A percentile compares a stretch with the other conserved stretches of the same genome.
Evolutionary conservation across 2,113 vertebrate species (phyloP).

Genomic region (Nanorana parkeri): DNA sequence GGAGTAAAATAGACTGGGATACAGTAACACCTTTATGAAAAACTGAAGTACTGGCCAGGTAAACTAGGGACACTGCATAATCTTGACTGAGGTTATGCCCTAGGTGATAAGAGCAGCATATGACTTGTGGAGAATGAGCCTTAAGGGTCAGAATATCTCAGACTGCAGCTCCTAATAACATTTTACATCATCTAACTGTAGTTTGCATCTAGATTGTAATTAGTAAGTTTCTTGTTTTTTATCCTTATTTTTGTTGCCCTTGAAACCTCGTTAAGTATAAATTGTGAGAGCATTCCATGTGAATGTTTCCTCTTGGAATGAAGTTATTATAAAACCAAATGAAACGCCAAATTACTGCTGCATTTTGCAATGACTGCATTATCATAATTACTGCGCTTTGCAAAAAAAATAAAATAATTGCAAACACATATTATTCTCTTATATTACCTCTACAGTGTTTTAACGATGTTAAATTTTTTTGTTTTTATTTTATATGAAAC

Average conservation of each 20-base stretch:
- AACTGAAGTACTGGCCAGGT: too few species aligned
- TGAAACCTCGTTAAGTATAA: constrained; percentile 1
- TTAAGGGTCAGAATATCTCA: too few species aligned
- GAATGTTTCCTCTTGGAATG: constrained; percentile 20
- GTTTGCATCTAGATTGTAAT: neutral
- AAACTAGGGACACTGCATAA: too few species aligned
- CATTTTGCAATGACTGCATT: constrained; percentile 34
- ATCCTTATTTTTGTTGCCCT: neutral
- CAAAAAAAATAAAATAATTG: constrained; percentile 2
- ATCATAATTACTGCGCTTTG: constrained; percentile 23
- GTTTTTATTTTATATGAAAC: neutral
- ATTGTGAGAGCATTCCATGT: neutral
- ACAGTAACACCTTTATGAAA: too few species aligned
- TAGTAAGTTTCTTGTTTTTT: neutral
- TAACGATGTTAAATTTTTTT: neutral
- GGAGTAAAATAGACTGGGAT: too few species aligned
- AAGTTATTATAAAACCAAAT: constrained; percentile 42
- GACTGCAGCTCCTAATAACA: too few species aligned
- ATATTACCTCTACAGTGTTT: neutral
- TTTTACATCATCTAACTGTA: neutral
- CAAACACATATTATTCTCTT: constrained; percentile 21
- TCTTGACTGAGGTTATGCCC: too few species aligned
- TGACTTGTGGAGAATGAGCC: too few species aligned
- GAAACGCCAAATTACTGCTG: constrained; percentile 25
- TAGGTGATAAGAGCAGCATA: too few species aligned